Base-by-base conservation (phyloP, 2,888 invertebrate genomes). In the Cephalotes varians region DNA sequence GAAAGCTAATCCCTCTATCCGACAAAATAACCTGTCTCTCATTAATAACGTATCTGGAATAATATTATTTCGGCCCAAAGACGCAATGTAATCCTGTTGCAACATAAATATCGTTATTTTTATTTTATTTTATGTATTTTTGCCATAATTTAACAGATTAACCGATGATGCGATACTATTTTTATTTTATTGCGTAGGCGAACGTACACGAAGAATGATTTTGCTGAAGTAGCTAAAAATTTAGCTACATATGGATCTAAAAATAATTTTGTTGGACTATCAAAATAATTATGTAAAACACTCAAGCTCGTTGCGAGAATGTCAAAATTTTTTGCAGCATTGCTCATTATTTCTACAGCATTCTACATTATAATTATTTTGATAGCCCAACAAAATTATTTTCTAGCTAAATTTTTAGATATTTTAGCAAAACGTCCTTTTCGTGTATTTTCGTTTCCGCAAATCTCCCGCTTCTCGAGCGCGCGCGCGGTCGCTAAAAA, bases 401-500 rank as follows among this genome's bases (percentile, higher is more conserved):
- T n/a, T n/a, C n/a, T n/a, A n/a, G n/a, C n/a, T n/a, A n/a, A n/a
- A n/a, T n/a, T n/a, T n/a, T n/a, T n/a, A n/a, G n/a, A n/a, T n/a
- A n/a, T n/a, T n/a, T n/a, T n/a, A n/a, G n/a, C n/a, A n/a, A n/a
- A n/a, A n/a, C n/a, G n/a, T n/a, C n/a, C n/a, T n/a, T n/a, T n/a
- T n/a, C n/a, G 3, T 12, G 12, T 47, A 77, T 31, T 65, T 54
- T 67, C 37, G 10, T 56, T 77, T 67, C 31, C 77, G 67, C 25
- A 49, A 60, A 51, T 40, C 54, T 76, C 15, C 9, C 51, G 37
- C 65, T 40, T 64, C 0, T 15, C 37, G 67, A 31, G 44, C 34
- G 9, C 37, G 15, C 37, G n/a, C 49, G 49, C 6, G 28, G 18
- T 12, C 40, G 67, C 54, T 77, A 77, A 67, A 77, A 77, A 67